Evolutionary conservation across 2,113 vertebrate genomes (phyloP).

Genomic region (Grus americana): DNA sequence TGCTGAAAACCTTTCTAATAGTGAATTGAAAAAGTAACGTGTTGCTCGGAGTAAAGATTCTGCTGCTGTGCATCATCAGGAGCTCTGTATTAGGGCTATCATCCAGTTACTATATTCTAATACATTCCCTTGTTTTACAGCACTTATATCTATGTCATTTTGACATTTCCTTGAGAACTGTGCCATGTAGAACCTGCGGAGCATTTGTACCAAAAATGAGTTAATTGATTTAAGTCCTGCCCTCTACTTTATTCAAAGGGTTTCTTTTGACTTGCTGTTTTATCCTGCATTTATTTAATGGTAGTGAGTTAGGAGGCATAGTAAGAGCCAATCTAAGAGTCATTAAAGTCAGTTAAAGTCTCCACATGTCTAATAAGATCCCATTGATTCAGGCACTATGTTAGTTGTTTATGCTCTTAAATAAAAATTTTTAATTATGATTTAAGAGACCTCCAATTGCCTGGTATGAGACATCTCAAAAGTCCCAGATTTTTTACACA

Average conservation of each 20-base stretch:
- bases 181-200: background rate
- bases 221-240: background rate
- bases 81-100: background rate
- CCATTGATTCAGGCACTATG: background rate
- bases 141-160: background rate
- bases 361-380: background rate
- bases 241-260: background rate
- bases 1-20: slow-evolving; percentile 17
- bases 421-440: background rate
- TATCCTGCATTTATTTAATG: background rate
- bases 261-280: background rate
- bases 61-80: background rate
- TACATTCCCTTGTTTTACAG: background rate
- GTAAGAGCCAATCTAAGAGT: background rate
- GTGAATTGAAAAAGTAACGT: background rate
- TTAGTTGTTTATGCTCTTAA: background rate
- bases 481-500: background rate
- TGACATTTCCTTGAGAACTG: background rate
- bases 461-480: background rate
- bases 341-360: background rate
- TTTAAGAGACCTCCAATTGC: background rate
- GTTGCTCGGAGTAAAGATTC: background rate
- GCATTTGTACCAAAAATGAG: background rate
- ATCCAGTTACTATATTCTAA: background rate
- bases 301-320: background rate